Conservation (phyloP, 2,888 invertebrate genomes). For the Microctonus aethiopoides region DNA sequence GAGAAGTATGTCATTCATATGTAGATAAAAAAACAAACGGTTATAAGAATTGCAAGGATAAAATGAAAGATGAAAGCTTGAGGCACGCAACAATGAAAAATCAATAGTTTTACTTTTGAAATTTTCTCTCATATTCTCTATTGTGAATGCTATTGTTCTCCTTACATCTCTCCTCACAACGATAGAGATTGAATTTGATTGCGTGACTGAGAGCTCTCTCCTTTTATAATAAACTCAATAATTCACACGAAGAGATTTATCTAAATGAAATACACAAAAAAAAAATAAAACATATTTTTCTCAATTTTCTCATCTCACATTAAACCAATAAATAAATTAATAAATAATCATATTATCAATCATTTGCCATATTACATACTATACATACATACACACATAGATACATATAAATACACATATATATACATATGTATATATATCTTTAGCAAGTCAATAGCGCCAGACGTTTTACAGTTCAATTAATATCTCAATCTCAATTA, state of each 20-base stretch:
- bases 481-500: not conserved
- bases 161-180: too few species aligned
- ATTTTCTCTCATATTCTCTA: slow-evolving; percentile 4
- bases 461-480: too few species aligned
- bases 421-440: too few species aligned
- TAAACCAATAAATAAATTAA: not conserved
- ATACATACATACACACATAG: not conserved
- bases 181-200: slow-evolving; percentile 1
- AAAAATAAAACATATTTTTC: not conserved
- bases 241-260: not conserved
- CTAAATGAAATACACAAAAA: not conserved
- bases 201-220: not conserved
- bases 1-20: not conserved
- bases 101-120: slow-evolving; percentile 4
- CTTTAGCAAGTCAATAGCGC: too few species aligned
- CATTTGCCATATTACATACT: not conserved
- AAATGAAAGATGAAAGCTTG: not conserved
- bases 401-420: too few species aligned
- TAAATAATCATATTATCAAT: not conserved
- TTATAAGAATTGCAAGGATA: not conserved
- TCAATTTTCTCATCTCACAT: not conserved
- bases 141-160: slow-evolving; percentile 2
- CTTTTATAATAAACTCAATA: not conserved
- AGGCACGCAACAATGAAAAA: not conserved
- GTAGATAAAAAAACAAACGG: not conserved